Conservation (phyloP, 2,888 invertebrate species). For the Caenorhabditis angaria region DNA sequence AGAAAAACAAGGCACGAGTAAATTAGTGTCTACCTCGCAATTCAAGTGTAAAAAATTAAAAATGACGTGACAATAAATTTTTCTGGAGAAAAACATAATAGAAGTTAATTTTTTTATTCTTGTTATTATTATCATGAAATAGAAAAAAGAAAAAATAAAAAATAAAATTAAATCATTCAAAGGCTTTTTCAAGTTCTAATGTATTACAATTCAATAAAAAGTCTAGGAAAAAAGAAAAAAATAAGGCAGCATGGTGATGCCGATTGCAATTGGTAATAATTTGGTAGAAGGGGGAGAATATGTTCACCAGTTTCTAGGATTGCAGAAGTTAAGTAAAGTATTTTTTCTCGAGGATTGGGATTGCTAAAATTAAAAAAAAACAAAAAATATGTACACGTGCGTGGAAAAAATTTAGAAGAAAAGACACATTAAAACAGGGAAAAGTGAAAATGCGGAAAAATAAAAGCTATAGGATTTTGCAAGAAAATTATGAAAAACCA, state of each 20-base stretch:
- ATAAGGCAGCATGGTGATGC: slow-evolving; percentile 14
- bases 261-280: neutral
- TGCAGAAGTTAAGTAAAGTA: slow-evolving; percentile 20
- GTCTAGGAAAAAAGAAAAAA: neutral
- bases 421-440: neutral
- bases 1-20: too few species aligned
- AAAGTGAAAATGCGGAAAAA: neutral
- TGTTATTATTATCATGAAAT: neutral
- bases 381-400: slow-evolving; percentile 2
- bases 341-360: too few species aligned
- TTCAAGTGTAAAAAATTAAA: neutral
- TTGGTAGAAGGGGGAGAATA: neutral
- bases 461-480: neutral
- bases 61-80: neutral
- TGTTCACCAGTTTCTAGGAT: slow-evolving; percentile 45
- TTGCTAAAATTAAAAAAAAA: neutral
- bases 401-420: neutral
- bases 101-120: neutral
- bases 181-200: neutral
- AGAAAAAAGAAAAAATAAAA: neutral
- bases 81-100: neutral
- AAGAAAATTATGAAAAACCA: neutral
- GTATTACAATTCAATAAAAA: neutral
- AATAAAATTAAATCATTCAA: neutral
- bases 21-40: too few species aligned